These are phyloP conservation scores for Archilochus colubris DNA, from an alignment of 2,113 vertebrate genomes.

Conservation along the genomic window DNA sequence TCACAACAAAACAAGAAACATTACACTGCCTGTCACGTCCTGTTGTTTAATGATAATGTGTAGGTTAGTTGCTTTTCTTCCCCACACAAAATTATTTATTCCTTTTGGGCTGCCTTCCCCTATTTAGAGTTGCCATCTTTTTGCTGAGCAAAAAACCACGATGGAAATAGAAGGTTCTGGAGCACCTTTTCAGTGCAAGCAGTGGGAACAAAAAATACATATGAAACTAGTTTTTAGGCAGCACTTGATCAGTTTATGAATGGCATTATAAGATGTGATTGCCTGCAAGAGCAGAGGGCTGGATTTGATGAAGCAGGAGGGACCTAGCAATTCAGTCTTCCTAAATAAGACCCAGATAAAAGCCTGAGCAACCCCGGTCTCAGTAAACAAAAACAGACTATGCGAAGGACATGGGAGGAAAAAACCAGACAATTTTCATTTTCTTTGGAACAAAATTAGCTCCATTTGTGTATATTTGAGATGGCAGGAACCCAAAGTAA, in stretches of 20 bases:
- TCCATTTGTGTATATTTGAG: conserved; percentile 30
- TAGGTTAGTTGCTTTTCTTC: conserved; percentile 67
- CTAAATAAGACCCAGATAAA: conserved; percentile 3
- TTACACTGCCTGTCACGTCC: conserved; percentile 66
- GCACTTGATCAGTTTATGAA: neutral
- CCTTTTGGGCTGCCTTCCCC: conserved; percentile 27
- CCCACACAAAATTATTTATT: conserved; percentile 61
- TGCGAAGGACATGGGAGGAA: neutral
- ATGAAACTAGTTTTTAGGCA: neutral
- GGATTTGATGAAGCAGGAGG: neutral
- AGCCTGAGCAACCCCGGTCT: neutral
- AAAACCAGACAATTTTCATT: conserved; percentile 23
- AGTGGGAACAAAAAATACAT: neutral
- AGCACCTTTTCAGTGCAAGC: neutral
- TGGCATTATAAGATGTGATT: neutral
- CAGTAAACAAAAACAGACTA: conserved; percentile 34
- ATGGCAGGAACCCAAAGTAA: conserved; percentile 43
- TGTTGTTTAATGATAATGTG: conserved; percentile 68
- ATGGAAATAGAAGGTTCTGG: conserved; percentile 42
- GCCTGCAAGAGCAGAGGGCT: neutral
- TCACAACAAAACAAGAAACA: conserved; percentile 64
- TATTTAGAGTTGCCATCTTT: conserved; percentile 6
- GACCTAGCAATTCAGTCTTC: neutral
- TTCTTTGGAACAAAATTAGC: conserved; percentile 52
- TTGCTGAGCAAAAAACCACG: neutral